These are phyloP conservation scores for Drosophila affinis DNA, from an alignment of 2,888 invertebrate species.

Conservation along the genomic window DNA sequence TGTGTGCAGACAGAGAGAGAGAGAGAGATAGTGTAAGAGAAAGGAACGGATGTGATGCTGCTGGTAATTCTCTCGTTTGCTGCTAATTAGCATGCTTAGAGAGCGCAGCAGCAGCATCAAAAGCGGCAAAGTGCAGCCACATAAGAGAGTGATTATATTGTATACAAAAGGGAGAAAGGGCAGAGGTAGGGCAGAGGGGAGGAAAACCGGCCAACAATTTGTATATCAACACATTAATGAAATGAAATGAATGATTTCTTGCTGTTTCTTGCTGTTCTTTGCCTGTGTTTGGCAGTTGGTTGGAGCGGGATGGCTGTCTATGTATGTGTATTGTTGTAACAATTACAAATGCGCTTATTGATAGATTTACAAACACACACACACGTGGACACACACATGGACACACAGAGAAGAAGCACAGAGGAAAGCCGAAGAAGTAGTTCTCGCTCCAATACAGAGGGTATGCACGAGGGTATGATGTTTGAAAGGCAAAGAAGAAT, in stretches of 20 bases:
- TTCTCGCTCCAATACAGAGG: background rate
- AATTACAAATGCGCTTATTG: constrained; percentile 60
- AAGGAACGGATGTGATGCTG: constrained; percentile 43
- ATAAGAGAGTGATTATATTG: constrained; percentile 46
- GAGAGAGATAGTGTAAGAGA: background rate
- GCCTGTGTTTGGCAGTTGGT: constrained; percentile 1
- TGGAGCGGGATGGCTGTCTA: constrained; percentile 1
- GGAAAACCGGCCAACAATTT: constrained; percentile 45
- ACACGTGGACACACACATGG: constrained; percentile 1
- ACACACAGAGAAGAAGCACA: background rate
- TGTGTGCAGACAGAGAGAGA: background rate
- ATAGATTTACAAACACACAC: constrained; percentile 57
- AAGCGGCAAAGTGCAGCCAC: constrained; percentile 40
- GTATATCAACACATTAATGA: constrained; percentile 68
- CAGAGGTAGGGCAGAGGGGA: background rate
- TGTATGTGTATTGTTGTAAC: constrained; percentile 19
- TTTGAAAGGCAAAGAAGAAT: too few relatives aligned
- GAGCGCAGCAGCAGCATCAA: constrained; percentile 39
- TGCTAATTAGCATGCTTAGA: constrained; percentile 53
- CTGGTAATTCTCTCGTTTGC: constrained; percentile 34
- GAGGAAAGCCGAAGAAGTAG: background rate
- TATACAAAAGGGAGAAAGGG: background rate
- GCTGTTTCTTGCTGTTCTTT: constrained; percentile 22
- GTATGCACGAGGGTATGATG: constrained; percentile 6
- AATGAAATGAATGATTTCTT: constrained; percentile 61